A percentile compares a stretch with the other conserved stretches of the same genome.
Conservation (phyloP, 2,113 vertebrate species). For the Cepphus grylle region DNA sequence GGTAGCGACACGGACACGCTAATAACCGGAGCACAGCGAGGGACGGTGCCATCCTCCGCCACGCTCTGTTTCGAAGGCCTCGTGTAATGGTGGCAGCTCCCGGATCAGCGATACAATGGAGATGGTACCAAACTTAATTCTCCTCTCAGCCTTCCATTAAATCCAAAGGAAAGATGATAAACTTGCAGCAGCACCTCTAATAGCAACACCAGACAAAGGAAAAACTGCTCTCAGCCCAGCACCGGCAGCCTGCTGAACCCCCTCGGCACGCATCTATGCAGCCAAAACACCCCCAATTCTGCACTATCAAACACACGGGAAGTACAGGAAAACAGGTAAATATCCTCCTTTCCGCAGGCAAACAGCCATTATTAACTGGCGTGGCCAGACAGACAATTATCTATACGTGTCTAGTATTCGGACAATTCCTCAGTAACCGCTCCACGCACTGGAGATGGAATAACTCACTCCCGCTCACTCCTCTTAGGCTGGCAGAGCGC, state of each 20-base stretch:
- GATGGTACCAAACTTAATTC: neutral
- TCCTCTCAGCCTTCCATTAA: neutral
- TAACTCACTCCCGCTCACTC: neutral
- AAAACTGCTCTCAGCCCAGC: neutral
- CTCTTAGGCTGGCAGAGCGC: neutral
- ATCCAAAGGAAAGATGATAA: neutral
- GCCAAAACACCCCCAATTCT: neutral
- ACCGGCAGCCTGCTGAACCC: neutral
- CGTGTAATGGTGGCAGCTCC: neutral
- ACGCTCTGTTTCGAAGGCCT: fast-evolving
- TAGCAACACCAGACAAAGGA: neutral
- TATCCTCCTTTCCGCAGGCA: neutral
- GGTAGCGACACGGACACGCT: fast-evolving
- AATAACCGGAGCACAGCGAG: fast-evolving
- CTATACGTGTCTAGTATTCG: fast-evolving
- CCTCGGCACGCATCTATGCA: neutral
- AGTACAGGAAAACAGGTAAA: neutral
- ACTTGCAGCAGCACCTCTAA: neutral
- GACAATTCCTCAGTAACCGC: neutral
- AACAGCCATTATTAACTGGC: neutral
- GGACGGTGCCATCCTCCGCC: fast-evolving
- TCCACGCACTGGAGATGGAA: neutral
- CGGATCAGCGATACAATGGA: fast-evolving
- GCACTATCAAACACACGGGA: fast-evolving
- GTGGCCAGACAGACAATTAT: neutral